Base-by-base conservation (phyloP, 64 coral and sea anemone species). In the Pocillopora verrucosa region DNA sequence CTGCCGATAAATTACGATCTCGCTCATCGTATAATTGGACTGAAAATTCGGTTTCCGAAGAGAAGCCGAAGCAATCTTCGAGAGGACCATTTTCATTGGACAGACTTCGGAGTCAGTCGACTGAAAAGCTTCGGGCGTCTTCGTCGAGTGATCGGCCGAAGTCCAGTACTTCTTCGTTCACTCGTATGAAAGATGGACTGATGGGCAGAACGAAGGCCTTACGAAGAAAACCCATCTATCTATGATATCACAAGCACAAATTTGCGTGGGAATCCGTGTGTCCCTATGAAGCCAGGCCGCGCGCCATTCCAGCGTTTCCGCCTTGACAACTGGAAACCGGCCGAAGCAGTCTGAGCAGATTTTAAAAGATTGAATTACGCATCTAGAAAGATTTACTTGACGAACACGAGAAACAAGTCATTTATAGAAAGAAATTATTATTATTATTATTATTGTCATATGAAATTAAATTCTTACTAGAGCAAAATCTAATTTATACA, bases 101-200 rank as follows among this genome's bases (percentile, higher is more conserved):
- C 82, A 85, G 64, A 57, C 82, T 70, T 85, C 82, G 82, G 65
- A 85, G 65, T 85, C 82, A 85, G 82, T 85, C 82, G 82, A 85
- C 82, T 3, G 82, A 85, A 72, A 85, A 85, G 65, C 82, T 85
- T 85, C 63, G 82, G 17, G 3, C 65, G 3, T 58, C 82, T 16
- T 72, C 82, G 36, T 84, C 82, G 11, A 68, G 41, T 30, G 80
- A 83, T 65, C 60, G 80, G 22, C 37, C 64, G 64, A 69, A 37
- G 80, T 67, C 16, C 5, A 19, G 61, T 20, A 70, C 64, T 14
- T 84, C 81, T 34, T 84, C 81, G 38, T 85, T 85, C 25, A 56
- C 82, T 72, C 82, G 82, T 6, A 85, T 85, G 82, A 85, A 85
- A 65, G 82, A 85, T 24, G 82, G 82, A 85, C 82, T 85, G 24